A percentile compares a stretch with the other conserved stretches of the same genome.
Evolutionary conservation across 2,113 vertebrate genomes (phyloP).

Genomic region (Crypturellus undulatus): DNA sequence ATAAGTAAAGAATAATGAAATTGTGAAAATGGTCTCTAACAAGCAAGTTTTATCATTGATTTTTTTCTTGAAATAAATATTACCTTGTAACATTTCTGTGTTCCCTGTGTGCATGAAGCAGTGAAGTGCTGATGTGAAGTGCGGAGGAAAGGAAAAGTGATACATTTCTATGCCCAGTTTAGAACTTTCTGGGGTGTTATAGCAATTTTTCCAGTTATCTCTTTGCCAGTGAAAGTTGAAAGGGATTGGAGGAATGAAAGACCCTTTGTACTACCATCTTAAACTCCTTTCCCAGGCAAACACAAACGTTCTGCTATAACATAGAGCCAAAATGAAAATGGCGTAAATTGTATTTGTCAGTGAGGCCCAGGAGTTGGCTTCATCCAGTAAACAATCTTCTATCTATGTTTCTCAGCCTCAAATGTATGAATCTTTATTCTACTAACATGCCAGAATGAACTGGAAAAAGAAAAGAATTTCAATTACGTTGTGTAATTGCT

Average conservation of each 20-base stretch:
- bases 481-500: background rate
- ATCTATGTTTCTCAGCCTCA: background rate
- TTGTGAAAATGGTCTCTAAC: background rate
- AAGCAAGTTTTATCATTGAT: background rate
- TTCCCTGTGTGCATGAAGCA: background rate
- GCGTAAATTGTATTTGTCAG: background rate
- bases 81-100: background rate
- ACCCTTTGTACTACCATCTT: background rate
- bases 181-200: background rate
- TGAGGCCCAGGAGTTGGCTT: background rate
- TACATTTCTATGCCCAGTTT: background rate
- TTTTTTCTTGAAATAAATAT: background rate
- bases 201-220: background rate
- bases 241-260: background rate
- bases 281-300: background rate
- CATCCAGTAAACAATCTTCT: background rate
- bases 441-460: background rate
- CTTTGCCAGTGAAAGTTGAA: background rate
- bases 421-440: background rate
- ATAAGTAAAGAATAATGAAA: background rate
- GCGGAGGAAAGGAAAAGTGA: fast-evolving
- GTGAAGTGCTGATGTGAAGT: background rate
- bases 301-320: background rate
- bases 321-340: background rate
- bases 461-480: background rate